These are phyloP conservation scores for Neolamprologus tretocephalus DNA, from an alignment of 2,113 vertebrate species.

Conservation along the genomic window DNA sequence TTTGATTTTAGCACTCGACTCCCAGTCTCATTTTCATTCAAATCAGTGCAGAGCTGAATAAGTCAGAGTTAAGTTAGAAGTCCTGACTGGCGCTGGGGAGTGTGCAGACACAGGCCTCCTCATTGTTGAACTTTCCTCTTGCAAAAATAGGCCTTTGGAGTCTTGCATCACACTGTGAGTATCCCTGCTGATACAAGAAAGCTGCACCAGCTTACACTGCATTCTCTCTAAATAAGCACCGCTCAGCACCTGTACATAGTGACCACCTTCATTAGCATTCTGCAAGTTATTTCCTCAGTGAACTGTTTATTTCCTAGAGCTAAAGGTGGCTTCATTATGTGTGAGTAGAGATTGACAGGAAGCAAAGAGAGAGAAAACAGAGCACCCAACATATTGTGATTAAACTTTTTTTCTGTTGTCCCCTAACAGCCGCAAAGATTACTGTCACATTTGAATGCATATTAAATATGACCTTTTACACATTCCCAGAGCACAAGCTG, in stretches of 20 bases:
- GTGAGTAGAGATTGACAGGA: not conserved
- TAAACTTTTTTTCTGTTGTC: not conserved
- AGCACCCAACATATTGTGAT: not conserved
- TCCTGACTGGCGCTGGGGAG: not conserved
- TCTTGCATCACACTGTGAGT: conserved; percentile 26
- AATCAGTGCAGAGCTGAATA: not conserved
- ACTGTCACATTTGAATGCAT: not conserved
- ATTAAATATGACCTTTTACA: not conserved
- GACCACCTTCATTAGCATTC: not conserved
- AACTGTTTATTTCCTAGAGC: not conserved
- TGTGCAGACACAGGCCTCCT: not conserved
- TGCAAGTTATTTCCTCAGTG: not conserved
- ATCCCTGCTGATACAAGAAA: not conserved
- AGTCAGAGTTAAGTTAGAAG: not conserved
- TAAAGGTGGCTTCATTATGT: not conserved
- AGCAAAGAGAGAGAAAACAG: not conserved
- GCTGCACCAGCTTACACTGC: not conserved
- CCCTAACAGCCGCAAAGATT: not conserved
- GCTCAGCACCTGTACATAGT: not conserved
- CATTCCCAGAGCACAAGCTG: not conserved
- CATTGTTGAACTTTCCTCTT: conserved; percentile 1
- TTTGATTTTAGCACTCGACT: not conserved
- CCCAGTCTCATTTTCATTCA: not conserved
- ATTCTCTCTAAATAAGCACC: not conserved
- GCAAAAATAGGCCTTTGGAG: conserved; percentile 12